phyloP scores from a whole-genome alignment of 2,113 vertebrate species.

The Pheucticus melanocephalus region DNA sequence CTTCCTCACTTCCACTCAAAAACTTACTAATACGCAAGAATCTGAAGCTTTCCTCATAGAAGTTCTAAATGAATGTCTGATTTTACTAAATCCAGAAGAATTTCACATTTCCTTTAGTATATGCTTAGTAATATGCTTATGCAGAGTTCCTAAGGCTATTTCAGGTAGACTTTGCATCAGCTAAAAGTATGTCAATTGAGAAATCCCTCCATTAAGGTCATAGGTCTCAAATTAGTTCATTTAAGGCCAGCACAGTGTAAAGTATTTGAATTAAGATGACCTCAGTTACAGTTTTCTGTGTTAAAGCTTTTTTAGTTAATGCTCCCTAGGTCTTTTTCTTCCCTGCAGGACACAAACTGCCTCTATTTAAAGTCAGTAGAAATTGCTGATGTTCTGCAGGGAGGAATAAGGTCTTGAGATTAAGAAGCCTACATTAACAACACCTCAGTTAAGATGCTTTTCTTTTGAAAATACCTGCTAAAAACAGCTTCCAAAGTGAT shows the following conservation, averaged over 20 bases:
- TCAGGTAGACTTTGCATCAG: background rate
- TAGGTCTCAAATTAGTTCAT: slow-evolving; percentile 47
- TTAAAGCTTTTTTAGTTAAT: slow-evolving; percentile 36
- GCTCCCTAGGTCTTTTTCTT: slow-evolving; percentile 21
- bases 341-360: slow-evolving; percentile 31
- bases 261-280: slow-evolving; percentile 41
- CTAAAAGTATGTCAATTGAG: background rate
- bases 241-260: slow-evolving; percentile 13
- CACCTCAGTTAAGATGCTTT: background rate
- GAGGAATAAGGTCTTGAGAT: slow-evolving; percentile 1
- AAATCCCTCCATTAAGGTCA: background rate
- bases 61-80: background rate
- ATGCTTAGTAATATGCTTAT: background rate
- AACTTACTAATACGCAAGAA: background rate
- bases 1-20: background rate
- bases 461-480: background rate
- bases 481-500: background rate
- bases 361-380: slow-evolving; percentile 28
- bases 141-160: background rate
- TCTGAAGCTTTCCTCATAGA: background rate
- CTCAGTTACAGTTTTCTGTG: slow-evolving; percentile 16
- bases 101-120: background rate
- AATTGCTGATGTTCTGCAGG: slow-evolving; percentile 6
- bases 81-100: background rate
- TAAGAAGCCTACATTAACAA: background rate